Evolutionary conservation across 2,797 vertebrate genomes (phyloP).

Genomic region (Periophthalmus magnuspinnatus): DNA sequence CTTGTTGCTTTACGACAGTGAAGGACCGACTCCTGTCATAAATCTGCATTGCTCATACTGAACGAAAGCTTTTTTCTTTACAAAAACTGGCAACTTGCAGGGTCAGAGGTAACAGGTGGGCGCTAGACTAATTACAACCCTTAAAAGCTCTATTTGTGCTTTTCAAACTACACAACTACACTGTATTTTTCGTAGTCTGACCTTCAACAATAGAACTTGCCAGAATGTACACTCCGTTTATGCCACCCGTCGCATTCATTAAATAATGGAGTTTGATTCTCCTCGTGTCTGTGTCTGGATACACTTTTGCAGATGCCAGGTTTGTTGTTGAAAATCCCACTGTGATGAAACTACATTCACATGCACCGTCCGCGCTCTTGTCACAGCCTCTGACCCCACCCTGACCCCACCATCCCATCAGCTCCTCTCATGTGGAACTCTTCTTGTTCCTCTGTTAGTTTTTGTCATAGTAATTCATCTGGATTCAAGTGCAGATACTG

Average conservation of each 20-base stretch:
- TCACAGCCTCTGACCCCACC: not conserved
- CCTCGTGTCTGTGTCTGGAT: not conserved
- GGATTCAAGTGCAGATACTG: too few relatives aligned
- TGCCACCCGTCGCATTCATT: too few relatives aligned
- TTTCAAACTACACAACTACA: not conserved
- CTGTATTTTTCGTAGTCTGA: not conserved
- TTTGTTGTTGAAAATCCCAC: not conserved
- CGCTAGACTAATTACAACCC: not conserved
- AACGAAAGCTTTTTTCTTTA: not conserved
- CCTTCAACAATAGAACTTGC: too few relatives aligned
- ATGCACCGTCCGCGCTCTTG: not conserved
- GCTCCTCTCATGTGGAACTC: not conserved
- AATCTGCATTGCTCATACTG: not conserved
- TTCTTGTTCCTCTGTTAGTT: too few relatives aligned
- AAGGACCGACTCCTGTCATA: not conserved
- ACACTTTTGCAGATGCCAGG: not conserved
- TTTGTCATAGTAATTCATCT: too few relatives aligned
- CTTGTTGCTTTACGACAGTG: not conserved
- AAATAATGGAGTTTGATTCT: not conserved
- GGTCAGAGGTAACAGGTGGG: slow-evolving; percentile 9
- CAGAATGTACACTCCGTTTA: too few relatives aligned
- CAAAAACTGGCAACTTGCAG: not conserved
- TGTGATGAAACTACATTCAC: not conserved
- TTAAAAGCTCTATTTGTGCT: not conserved
- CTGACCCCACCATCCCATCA: not conserved